Base-by-base conservation (phyloP, 2,113 vertebrate species). In the Hemibagrus wyckioides region DNA sequence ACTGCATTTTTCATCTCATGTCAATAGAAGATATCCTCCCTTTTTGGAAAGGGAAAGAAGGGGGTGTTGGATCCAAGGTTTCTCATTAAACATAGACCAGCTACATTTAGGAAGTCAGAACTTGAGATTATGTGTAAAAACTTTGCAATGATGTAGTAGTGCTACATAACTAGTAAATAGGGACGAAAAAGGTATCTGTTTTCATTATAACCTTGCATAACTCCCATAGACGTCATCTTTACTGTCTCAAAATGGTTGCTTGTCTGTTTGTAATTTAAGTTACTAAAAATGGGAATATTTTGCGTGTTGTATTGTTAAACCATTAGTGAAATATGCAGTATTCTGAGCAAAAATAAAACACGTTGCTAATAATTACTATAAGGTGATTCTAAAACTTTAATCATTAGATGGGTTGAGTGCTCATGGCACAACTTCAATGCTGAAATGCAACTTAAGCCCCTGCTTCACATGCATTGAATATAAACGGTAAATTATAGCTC, bases 401-500 rank as follows among this genome's bases (percentile, higher is more conserved):
- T 52, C 75, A 52, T 52, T 30, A 30, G 44, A 79, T 52, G 75
- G 48, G 28, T 52, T 52, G 52, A 36, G 50, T 80, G 6, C 28
- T 80, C 41, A 21, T 80, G 50, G 19, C 52, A 36, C 30, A 80
- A 41, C 77, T 56, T 54, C 8, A 80, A 36, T 56, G 52, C 28
- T 59, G 36, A 82, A 57, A 82, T 61, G 33, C 36, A 33, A 36
- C 21, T 39, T 23, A 54, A 69, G 61, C 59, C 56, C 54, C 56
- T 54, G 59, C 28, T 75, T 79, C 33, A 69, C 17, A 17, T 71
- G 57, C 54, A 86, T 41, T 71, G 33, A 84, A 88, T 86, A 59
- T 85, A 90, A 87, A 79, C 48, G 0, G 76, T 23, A 87, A 81
- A 83, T 76, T 44, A 71, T 61, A 48, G 86, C 57, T 81, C 87